These are phyloP conservation scores for Pollenia griseotomentosa DNA, from an alignment of 2,888 invertebrate genomes.

Conservation along the genomic window DNA sequence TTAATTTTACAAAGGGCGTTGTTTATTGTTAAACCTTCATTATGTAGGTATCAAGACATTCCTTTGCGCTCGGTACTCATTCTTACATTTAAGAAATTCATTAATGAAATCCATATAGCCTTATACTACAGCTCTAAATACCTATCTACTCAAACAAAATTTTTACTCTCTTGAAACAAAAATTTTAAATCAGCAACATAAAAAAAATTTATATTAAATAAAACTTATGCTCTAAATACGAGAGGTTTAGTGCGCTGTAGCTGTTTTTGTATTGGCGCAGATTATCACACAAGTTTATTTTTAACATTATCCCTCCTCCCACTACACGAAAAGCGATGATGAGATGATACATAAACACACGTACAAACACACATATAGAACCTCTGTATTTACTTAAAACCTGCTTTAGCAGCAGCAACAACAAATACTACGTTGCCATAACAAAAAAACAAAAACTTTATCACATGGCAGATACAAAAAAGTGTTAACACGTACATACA, in stretches of 20 bases:
- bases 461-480: constrained; percentile 62
- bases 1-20: background rate
- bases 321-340: constrained; percentile 25
- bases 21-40: background rate
- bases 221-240: constrained; percentile 51
- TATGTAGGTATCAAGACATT: background rate
- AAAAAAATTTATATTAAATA: constrained; percentile 41
- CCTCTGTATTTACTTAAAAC: constrained; percentile 48
- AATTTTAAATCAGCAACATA: background rate
- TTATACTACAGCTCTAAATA: background rate
- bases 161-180: constrained; percentile 56
- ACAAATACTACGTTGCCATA: constrained; percentile 17
- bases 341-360: constrained; percentile 18
- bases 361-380: background rate
- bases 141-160: constrained; percentile 27
- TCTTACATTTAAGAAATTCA: constrained; percentile 10
- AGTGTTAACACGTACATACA: constrained; percentile 36
- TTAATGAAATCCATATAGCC: constrained; percentile 57
- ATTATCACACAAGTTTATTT: constrained; percentile 76
- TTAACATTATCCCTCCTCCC: constrained; percentile 70
- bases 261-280: constrained; percentile 77
- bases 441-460: constrained; percentile 33
- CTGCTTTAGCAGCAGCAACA: constrained; percentile 50
- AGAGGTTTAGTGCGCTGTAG: constrained; percentile 73
- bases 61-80: constrained; percentile 3